Conservation (phyloP, 2,888 invertebrate species). For the Gymnosoma rotundatum region DNA sequence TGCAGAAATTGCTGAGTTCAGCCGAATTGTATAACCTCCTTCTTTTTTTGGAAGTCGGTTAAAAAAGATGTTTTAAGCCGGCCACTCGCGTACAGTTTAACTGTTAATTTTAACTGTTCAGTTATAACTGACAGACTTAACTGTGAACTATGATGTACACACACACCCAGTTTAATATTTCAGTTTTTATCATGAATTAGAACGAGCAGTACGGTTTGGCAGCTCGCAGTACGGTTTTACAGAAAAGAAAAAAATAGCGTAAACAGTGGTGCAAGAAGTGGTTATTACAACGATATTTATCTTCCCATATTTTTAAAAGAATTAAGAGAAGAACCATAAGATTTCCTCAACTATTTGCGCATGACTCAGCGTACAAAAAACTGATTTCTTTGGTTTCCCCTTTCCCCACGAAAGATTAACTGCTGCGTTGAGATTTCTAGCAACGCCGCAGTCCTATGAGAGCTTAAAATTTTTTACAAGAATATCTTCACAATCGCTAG, state of each 20-base stretch:
- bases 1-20: too few species aligned
- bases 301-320: constrained; percentile 54
- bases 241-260: constrained; percentile 24
- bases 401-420: constrained; percentile 73
- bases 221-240: too few species aligned
- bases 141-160: too few species aligned
- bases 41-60: too few species aligned
- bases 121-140: too few species aligned
- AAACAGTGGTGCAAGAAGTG: constrained; percentile 43
- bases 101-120: too few species aligned
- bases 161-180: too few species aligned
- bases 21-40: too few species aligned
- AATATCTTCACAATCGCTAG: constrained; percentile 30
- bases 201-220: too few species aligned
- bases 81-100: too few species aligned
- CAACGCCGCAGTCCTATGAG: constrained; percentile 75
- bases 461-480: constrained; percentile 40
- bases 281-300: constrained; percentile 49
- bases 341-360: constrained; percentile 54
- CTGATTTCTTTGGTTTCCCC: constrained; percentile 54
- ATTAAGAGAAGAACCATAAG: constrained; percentile 53
- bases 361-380: constrained; percentile 49
- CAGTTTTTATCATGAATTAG: too few species aligned
- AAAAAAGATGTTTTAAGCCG: too few species aligned
- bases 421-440: constrained; percentile 73